Conservation (phyloP, 2,888 invertebrate species). For the Hybos culiciformis region DNA sequence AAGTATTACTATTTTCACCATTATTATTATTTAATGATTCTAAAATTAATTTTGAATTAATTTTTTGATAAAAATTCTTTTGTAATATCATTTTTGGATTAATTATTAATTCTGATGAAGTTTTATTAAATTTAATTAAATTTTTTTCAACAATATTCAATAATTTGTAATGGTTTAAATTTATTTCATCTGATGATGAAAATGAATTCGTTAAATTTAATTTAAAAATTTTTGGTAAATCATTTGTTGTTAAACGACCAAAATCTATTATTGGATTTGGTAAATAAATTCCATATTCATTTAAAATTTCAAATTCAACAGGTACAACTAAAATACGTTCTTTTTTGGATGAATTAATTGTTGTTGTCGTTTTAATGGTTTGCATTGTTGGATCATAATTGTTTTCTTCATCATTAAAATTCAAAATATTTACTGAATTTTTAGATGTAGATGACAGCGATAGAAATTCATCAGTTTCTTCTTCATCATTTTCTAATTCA, state of each 20-base stretch:
- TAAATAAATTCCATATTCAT: constrained; percentile 57
- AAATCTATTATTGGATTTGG: constrained; percentile 68
- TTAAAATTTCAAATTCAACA: constrained; percentile 67
- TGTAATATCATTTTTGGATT: constrained; percentile 23
- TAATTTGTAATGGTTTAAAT: constrained; percentile 16
- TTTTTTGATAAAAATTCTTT: constrained; percentile 23
- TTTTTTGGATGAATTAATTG: constrained; percentile 6
- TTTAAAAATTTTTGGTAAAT: constrained; percentile 45
- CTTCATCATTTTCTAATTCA: constrained; percentile 11
- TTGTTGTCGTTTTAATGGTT: not conserved
- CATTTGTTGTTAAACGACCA: constrained; percentile 60
- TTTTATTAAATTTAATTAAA: constrained; percentile 18
- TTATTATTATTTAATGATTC: constrained; percentile 12
- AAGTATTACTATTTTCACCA: constrained; percentile 18
- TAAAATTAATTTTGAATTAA: constrained; percentile 15
- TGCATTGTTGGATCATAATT: not conserved
- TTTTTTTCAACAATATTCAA: constrained; percentile 14
- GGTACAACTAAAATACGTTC: constrained; percentile 53
- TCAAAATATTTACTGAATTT: not conserved
- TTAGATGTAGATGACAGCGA: no score
- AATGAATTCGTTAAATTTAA: constrained; percentile 25
- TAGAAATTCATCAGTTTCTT: constrained; percentile 11
- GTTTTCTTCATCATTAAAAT: not conserved
- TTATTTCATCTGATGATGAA: constrained; percentile 14
- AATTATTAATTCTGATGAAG: constrained; percentile 24